Conservation (phyloP, 2,113 vertebrate species). For the Xiphophorus couchianus region DNA sequence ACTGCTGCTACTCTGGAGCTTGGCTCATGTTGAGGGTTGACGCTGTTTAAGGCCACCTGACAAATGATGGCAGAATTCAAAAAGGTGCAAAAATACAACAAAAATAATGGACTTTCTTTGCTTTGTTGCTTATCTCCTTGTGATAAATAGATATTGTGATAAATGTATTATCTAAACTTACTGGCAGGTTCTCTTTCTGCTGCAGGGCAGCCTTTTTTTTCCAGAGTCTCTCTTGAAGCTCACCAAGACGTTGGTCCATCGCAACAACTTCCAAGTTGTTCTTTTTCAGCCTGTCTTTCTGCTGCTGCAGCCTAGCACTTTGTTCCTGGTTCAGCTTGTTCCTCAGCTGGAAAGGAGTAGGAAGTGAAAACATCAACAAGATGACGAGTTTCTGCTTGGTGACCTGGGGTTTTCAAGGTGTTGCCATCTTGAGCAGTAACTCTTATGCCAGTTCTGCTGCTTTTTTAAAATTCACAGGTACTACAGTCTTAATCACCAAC, state of each 20-base stretch:
- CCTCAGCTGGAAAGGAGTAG: conserved; percentile 79
- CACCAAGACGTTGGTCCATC: conserved; percentile 91
- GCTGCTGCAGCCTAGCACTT: conserved; percentile 89
- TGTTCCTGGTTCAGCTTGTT: conserved; percentile 95
- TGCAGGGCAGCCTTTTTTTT: conserved; percentile 95
- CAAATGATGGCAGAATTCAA: neutral
- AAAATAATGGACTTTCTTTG: neutral
- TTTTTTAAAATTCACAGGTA: too few relatives aligned
- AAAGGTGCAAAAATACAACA: neutral
- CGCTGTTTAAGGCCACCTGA: conserved; percentile 76
- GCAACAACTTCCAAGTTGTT: conserved; percentile 88
- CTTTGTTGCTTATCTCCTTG: too few relatives aligned
- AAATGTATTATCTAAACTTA: conserved; percentile 62
- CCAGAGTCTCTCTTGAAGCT: conserved; percentile 91
- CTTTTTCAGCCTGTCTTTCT: conserved; percentile 90
- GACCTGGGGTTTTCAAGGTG: neutral
- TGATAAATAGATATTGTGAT: too few relatives aligned
- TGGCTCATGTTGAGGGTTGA: conserved; percentile 75
- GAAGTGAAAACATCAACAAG: neutral
- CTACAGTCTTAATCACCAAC: too few relatives aligned
- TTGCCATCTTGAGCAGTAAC: too few relatives aligned
- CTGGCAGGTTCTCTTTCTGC: conserved; percentile 89
- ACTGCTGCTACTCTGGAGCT: conserved; percentile 91
- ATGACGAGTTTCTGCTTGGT: neutral
- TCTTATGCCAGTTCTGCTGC: too few relatives aligned